Evolutionary conservation across 2,797 vertebrate genomes (phyloP).

Genomic region (Myiotriccus ornatus): DNA sequence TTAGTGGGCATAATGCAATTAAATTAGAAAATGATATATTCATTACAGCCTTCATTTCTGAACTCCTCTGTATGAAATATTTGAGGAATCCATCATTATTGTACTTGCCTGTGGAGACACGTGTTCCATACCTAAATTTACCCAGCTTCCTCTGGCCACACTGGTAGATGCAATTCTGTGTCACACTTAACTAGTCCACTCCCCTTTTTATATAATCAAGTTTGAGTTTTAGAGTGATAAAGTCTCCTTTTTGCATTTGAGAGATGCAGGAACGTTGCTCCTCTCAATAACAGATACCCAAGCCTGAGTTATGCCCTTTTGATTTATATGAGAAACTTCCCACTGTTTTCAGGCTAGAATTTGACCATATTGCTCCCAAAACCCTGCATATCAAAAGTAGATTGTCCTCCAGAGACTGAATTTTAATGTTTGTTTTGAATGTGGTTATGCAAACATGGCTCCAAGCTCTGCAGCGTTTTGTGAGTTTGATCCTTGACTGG

Average conservation of each 20-base stretch:
- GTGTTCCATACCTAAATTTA: background rate
- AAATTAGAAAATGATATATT: background rate
- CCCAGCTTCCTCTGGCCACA: background rate
- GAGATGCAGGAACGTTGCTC: background rate
- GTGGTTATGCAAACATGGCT: slow-evolving; percentile 28
- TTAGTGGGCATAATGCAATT: background rate
- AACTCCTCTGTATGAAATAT: background rate
- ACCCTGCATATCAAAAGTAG: background rate
- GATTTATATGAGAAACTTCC: background rate
- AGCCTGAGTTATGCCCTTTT: background rate
- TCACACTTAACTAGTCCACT: background rate
- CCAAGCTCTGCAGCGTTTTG: background rate
- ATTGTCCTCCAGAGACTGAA: slow-evolving; percentile 27
- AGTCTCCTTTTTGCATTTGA: background rate
- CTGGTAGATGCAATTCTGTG: background rate
- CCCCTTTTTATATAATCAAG: background rate
- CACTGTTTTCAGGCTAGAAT: background rate
- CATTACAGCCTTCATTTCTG: background rate
- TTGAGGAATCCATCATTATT: background rate
- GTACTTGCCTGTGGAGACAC: background rate
- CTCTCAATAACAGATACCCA: background rate
- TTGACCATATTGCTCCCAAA: background rate
- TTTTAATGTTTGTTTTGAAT: slow-evolving; percentile 51
- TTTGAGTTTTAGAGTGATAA: background rate
- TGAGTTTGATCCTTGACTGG: slow-evolving; percentile 51